Percentiles rank a stretch among this genome's conserved stretches.
phyloP scores from a whole-genome alignment of 1,140 invertebrate genomes.

The Eumeta japonica region DNA sequence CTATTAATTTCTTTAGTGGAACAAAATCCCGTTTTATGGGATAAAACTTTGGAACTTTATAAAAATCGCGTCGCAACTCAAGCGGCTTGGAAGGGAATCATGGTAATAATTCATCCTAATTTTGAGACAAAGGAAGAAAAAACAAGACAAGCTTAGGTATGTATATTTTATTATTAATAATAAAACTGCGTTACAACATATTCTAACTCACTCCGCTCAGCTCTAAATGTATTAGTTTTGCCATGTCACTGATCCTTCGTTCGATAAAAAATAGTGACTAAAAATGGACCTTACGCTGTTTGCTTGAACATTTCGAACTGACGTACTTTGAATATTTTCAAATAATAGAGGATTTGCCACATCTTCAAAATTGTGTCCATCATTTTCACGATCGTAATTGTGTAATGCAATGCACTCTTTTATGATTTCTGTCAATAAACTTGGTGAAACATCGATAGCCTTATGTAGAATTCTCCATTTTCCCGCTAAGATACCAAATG shows the following conservation, averaged over 20 bases:
- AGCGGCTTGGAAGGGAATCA: constrained; percentile 16
- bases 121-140: constrained; percentile 12
- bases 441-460: too few relatives aligned
- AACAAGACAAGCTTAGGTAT: constrained; percentile 12
- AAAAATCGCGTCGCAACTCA: constrained; percentile 17
- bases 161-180: constrained; percentile 3
- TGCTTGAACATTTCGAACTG: too few relatives aligned
- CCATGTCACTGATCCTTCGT: constrained; percentile 1
- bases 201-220: constrained; percentile 5
- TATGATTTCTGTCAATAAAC: too few relatives aligned
- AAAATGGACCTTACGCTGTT: not conserved
- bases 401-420: too few relatives aligned
- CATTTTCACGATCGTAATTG: too few relatives aligned
- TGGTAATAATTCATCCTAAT: constrained; percentile 14
- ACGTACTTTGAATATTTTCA: too few relatives aligned
- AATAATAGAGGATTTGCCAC: too few relatives aligned
- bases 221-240: constrained; percentile 10
- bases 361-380: too few relatives aligned
- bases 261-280: not conserved
- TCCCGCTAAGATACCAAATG: constrained; percentile 8
- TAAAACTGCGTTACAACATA: not conserved
- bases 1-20: constrained; percentile 17
- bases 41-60: constrained; percentile 16
- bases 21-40: constrained; percentile 14
- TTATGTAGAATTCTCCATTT: too few relatives aligned